Conservation (phyloP, 2,888 invertebrate species). For the Andrena trimmerana region DNA sequence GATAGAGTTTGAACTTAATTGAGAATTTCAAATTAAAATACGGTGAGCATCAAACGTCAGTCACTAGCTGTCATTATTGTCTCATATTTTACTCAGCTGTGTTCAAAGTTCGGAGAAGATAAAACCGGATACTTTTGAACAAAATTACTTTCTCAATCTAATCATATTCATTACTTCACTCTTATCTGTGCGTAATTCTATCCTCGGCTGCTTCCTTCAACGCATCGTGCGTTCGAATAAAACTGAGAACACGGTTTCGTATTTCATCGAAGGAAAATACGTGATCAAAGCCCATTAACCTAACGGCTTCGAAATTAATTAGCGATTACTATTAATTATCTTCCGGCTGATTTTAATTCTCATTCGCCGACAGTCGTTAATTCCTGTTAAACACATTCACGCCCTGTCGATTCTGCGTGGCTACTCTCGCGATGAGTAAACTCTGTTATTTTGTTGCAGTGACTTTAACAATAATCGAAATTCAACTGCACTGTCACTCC, state of each 20-base stretch:
- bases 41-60: too few relatives aligned
- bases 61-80: too few relatives aligned
- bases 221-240: background rate
- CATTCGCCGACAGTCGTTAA: background rate
- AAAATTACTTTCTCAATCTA: background rate
- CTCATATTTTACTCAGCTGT: too few relatives aligned
- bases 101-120: too few relatives aligned
- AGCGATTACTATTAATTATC: slow-evolving; percentile 6
- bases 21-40: too few relatives aligned
- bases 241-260: background rate
- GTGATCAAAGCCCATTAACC: background rate
- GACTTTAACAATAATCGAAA: too few relatives aligned
- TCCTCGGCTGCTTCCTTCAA: background rate
- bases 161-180: background rate
- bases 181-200: background rate
- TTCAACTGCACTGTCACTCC: too few relatives aligned
- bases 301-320: slow-evolving; percentile 23
- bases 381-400: slow-evolving; percentile 9
- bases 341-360: background rate
- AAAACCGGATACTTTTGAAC: background rate
- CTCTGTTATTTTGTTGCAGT: too few relatives aligned
- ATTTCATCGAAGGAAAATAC: background rate
- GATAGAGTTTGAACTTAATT: too few relatives aligned
- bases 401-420: background rate
- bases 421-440: background rate